Percentiles rank a stretch among this genome's conserved stretches.
Conservation (phyloP, 2,888 invertebrate species). For the Psylliodes chrysocephalus region DNA sequence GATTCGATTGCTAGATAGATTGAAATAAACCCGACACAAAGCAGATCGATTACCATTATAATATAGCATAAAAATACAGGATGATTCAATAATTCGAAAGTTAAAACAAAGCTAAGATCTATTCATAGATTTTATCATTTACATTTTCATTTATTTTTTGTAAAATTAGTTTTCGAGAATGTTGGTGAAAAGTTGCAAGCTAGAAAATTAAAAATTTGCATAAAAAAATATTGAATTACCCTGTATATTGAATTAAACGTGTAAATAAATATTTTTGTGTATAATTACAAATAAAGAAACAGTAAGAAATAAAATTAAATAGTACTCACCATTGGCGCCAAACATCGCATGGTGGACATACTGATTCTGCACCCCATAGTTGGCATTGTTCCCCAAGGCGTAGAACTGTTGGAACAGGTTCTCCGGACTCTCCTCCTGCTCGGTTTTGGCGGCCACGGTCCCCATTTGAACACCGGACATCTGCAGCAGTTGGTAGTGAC, state of each 20-base stretch:
- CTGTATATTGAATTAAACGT: too few species aligned
- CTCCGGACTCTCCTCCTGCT: constrained; percentile 63
- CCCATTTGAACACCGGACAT: constrained; percentile 68
- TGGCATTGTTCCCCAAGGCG: constrained; percentile 65
- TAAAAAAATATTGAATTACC: neutral
- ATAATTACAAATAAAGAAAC: neutral
- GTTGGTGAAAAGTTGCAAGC: too few species aligned
- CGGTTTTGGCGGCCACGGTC: constrained; percentile 55
- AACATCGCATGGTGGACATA: constrained; percentile 72
- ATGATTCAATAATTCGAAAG: too few species aligned
- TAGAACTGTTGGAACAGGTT: constrained; percentile 70
- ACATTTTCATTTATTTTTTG: too few species aligned
- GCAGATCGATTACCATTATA: neutral
- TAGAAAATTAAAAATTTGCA: too few species aligned
- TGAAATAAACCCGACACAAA: neutral
- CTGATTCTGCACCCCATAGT: constrained; percentile 65
- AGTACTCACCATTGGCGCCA: constrained; percentile 67
- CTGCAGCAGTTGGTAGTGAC: constrained; percentile 70
- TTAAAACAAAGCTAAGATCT: too few species aligned
- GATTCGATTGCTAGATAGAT: constrained; percentile 1
- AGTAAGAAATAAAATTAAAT: constrained; percentile 10
- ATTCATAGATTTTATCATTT: too few species aligned
- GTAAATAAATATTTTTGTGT: neutral
- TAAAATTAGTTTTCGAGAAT: too few species aligned
- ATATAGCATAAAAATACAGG: too few species aligned